A percentile compares a stretch with the other conserved stretches of the same genome.
Evolutionary conservation across 2,797 vertebrate species (phyloP).

Genomic region (Lithobates sylvaticus): DNA sequence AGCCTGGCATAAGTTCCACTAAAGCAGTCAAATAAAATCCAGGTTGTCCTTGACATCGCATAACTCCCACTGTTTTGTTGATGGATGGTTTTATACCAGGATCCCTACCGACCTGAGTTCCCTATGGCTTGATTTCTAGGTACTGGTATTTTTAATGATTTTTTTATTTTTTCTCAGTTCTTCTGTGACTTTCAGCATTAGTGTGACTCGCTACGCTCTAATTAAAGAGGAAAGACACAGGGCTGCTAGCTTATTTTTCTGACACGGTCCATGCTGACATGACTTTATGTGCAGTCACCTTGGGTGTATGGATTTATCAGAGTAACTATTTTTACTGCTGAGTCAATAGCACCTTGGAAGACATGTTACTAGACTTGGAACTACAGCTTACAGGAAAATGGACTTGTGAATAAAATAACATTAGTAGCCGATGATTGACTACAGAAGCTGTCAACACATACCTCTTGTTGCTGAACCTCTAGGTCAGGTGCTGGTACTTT

Average conservation of each 20-base stretch:
- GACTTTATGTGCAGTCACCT: constrained; percentile 20
- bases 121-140: background rate
- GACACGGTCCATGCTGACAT: constrained; percentile 1
- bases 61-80: background rate
- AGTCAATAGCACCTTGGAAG: constrained; percentile 21
- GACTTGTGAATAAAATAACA: too few relatives aligned
- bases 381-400: background rate
- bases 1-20: background rate
- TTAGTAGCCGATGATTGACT: too few relatives aligned
- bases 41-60: constrained; percentile 2
- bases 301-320: constrained; percentile 46
- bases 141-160: background rate
- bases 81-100: constrained; percentile 10
- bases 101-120: background rate
- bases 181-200: background rate
- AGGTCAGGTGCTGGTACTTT: too few relatives aligned
- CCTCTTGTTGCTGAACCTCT: too few relatives aligned
- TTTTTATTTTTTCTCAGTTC: background rate
- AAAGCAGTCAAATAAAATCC: background rate
- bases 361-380: constrained; percentile 8
- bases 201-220: background rate
- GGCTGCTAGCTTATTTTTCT: constrained; percentile 2
- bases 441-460: too few relatives aligned
- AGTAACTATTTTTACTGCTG: constrained; percentile 31
- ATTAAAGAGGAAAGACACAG: background rate